Percentiles rank a stretch among this genome's conserved stretches.
Evolutionary conservation across 2,888 invertebrate genomes (phyloP).

Genomic region (Miltochrista miniata): DNA sequence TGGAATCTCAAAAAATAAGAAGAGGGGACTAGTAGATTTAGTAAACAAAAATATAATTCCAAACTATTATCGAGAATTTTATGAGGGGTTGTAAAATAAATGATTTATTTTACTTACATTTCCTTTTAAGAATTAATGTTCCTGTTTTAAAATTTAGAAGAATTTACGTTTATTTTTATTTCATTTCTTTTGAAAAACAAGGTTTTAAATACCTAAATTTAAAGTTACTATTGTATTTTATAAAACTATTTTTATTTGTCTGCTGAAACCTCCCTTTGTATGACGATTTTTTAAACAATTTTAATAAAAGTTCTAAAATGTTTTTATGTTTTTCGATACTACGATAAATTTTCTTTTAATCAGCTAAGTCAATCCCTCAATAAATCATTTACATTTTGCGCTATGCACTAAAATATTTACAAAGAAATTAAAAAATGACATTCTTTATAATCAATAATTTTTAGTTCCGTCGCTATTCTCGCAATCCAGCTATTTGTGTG

Average conservation of each 20-base stretch:
- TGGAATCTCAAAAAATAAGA: slow-evolving; percentile 14
- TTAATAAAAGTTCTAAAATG: slow-evolving; percentile 10
- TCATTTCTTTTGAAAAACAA: slow-evolving; percentile 7
- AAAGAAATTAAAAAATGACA: slow-evolving; percentile 6
- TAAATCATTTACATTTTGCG: slow-evolving; percentile 11
- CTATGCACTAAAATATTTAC: slow-evolving; percentile 10
- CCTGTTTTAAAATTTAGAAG: slow-evolving; percentile 5
- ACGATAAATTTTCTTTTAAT: slow-evolving; percentile 12
- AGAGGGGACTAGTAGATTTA: slow-evolving; percentile 13
- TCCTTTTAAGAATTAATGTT: slow-evolving; percentile 5
- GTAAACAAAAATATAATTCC: slow-evolving; percentile 15
- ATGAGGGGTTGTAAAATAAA: slow-evolving; percentile 12
- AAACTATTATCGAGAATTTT: slow-evolving; percentile 16
- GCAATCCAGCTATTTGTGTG: slow-evolving; percentile 8
- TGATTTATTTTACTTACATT: slow-evolving; percentile 7
- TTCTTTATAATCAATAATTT: slow-evolving; percentile 8
- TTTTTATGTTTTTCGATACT: slow-evolving; percentile 10
- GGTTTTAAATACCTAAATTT: slow-evolving; percentile 6
- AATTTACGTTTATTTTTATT: slow-evolving; percentile 7
- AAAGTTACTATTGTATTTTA: neutral
- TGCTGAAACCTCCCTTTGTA: slow-evolving; percentile 9
- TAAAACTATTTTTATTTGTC: slow-evolving; percentile 7
- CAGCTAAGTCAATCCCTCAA: slow-evolving; percentile 10
- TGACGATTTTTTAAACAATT: slow-evolving; percentile 7
- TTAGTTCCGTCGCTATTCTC: slow-evolving; percentile 12